phyloP scores from a whole-genome alignment of 1,140 invertebrate genomes.

The Drosophila pallidifrons region DNA sequence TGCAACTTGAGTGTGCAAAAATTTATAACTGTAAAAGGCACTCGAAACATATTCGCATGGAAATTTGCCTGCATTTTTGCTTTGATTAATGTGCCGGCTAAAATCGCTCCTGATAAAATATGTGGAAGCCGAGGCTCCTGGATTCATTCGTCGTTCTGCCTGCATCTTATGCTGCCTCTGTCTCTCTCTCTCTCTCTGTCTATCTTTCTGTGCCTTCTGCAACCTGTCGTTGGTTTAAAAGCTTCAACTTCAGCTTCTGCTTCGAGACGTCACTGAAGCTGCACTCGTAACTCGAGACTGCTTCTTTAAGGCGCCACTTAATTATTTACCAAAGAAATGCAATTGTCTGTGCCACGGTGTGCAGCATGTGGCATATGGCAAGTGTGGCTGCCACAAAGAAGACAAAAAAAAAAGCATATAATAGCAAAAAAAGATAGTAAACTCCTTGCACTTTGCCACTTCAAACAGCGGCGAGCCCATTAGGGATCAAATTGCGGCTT shows the following conservation, averaged over 20 bases:
- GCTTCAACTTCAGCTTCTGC: background rate
- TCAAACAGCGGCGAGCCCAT: background rate
- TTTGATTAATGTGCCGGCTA: slow-evolving; percentile 77
- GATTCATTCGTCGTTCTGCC: background rate
- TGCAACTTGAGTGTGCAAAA: slow-evolving; percentile 50
- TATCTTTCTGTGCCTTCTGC: background rate
- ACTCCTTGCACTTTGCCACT: background rate
- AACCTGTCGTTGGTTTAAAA: slow-evolving; percentile 1
- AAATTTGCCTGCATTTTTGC: slow-evolving; percentile 70
- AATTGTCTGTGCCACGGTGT: slow-evolving; percentile 33
- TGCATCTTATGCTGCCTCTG: background rate
- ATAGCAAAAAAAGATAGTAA: background rate
- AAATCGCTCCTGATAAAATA: slow-evolving; percentile 78
- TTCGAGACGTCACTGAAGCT: background rate
- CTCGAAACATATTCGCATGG: slow-evolving; percentile 77
- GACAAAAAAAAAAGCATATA: background rate
- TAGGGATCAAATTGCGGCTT: background rate
- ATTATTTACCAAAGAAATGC: slow-evolving; percentile 40
- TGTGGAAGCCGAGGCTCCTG: slow-evolving; percentile 35
- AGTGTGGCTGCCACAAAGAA: background rate
- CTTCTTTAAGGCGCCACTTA: slow-evolving; percentile 41
- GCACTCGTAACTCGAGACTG: background rate
- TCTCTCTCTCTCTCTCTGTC: too few relatives aligned
- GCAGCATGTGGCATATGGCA: slow-evolving; percentile 13
- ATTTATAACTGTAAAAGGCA: slow-evolving; percentile 79